Percentiles rank a stretch among this genome's conserved stretches.
phyloP scores from a whole-genome alignment of 2,113 vertebrate species.

The Aviceda subcristata region DNA sequence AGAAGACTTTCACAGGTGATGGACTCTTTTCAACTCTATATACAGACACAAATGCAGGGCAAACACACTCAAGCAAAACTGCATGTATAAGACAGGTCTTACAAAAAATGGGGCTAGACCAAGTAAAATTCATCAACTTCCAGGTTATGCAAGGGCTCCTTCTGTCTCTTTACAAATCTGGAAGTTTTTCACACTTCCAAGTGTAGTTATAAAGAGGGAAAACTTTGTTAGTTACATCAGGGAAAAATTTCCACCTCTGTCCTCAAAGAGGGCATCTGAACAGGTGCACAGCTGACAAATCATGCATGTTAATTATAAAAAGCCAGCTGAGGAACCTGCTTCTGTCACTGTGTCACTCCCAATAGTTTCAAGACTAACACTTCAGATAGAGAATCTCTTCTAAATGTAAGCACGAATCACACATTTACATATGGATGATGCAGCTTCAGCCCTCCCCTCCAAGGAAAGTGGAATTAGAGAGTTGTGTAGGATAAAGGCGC shows the following conservation, averaged over 20 bases:
- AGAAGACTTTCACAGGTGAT: background rate
- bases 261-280: background rate
- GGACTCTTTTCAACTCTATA: background rate
- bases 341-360: background rate
- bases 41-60: background rate
- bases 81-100: background rate
- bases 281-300: background rate
- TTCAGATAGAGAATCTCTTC: background rate
- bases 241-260: background rate
- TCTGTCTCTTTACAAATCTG: background rate
- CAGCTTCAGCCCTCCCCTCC: background rate
- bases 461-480: background rate
- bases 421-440: background rate
- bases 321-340: background rate
- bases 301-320: background rate
- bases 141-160: background rate
- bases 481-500: background rate
- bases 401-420: background rate
- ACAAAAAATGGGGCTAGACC: background rate
- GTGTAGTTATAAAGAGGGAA: background rate
- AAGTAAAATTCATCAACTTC: background rate
- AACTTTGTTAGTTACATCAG: background rate
- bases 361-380: background rate
- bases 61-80: background rate
- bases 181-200: background rate